phyloP scores from a whole-genome alignment of 2,797 vertebrate genomes.

The Luscinia luscinia region DNA sequence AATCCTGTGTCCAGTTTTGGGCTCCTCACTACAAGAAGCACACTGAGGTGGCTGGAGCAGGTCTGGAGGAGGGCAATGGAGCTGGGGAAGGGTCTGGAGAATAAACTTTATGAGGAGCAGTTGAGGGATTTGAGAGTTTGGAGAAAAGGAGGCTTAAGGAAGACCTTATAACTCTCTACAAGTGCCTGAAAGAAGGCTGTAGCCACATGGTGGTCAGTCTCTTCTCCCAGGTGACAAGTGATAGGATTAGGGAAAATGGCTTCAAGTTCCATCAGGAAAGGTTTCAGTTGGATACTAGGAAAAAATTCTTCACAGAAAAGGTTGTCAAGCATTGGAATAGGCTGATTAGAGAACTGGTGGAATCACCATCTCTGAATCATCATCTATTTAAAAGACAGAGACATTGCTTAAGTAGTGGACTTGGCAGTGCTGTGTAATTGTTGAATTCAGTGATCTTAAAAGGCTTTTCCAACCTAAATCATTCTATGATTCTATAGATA shows the following conservation, averaged over 20 bases:
- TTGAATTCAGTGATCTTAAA: background rate
- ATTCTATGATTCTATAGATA: background rate
- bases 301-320: background rate
- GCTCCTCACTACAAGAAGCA: background rate
- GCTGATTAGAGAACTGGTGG: background rate
- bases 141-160: background rate
- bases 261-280: background rate
- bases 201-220: accelerated
- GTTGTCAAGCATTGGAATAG: background rate
- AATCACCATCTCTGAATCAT: background rate
- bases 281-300: background rate
- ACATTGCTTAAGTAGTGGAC: background rate
- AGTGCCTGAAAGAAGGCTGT: background rate
- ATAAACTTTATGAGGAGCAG: background rate
- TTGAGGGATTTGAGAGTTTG: background rate
- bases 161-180: background rate
- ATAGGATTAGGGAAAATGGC: background rate
- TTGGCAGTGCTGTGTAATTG: background rate
- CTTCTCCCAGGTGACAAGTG: background rate
- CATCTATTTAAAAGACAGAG: background rate
- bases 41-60: background rate
- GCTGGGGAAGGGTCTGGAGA: background rate
- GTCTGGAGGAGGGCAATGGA: accelerated
- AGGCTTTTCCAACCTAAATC: background rate
- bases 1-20: background rate